A percentile compares a stretch with the other conserved stretches of the same genome.
Conservation (phyloP, 2,797 vertebrate genomes). For the Neosilurus mollespiculum region DNA sequence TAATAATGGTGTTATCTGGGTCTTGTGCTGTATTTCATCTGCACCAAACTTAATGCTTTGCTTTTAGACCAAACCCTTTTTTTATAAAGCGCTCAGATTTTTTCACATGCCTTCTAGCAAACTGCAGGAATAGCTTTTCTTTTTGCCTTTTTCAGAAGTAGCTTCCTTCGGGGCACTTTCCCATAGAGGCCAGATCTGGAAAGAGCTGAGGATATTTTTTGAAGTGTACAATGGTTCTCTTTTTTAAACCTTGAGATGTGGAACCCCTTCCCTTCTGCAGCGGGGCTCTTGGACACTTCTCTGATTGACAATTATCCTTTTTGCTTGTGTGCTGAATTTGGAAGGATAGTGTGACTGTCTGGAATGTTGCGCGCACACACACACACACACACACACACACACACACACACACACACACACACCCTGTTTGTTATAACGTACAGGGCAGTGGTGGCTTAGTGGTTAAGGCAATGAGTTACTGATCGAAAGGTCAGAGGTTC, state of each 20-base stretch:
- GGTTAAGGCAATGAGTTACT: no score
- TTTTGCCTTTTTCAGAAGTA: not conserved
- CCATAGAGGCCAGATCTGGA: not conserved
- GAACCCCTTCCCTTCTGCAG: not conserved
- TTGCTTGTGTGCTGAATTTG: not conserved
- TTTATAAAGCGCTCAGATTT: not conserved
- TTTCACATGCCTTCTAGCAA: not conserved
- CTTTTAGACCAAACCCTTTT: not conserved
- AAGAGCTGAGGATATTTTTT: not conserved
- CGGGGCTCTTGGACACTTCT: not conserved
- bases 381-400: no score
- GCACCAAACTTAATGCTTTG: not conserved
- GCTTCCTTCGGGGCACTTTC: not conserved
- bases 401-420: no score
- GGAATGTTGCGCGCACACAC: not conserved
- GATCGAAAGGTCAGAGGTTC: no score
- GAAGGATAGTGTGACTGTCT: not conserved
- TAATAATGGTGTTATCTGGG: not conserved
- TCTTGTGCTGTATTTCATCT: not conserved
- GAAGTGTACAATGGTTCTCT: not conserved
- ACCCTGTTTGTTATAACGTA: not conserved
- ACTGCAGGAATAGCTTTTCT: not conserved
- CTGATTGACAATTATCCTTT: not conserved
- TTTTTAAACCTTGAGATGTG: not conserved
- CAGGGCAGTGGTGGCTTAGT: no score